Percentiles rank a stretch among this genome's conserved stretches.
Conservation (phyloP, 2,888 invertebrate species). For the Amblyjoppa fuscipennis region DNA sequence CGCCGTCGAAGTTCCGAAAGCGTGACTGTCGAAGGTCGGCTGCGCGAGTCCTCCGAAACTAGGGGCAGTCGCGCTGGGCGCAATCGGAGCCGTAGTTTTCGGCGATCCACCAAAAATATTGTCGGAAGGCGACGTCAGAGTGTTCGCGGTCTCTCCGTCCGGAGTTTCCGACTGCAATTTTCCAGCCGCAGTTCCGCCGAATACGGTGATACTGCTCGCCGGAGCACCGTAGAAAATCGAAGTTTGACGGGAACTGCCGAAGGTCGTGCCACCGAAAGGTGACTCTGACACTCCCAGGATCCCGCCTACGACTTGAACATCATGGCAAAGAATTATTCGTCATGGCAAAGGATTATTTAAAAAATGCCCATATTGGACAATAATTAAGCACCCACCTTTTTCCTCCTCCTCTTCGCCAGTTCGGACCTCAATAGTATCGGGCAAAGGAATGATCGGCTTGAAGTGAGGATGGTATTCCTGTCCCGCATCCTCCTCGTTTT, state of each 20-base stretch:
- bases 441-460: no score
- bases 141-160: constrained; percentile 7
- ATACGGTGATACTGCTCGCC: constrained; percentile 45
- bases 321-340: no score
- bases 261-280: constrained; percentile 40
- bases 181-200: constrained; percentile 52
- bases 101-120: constrained; percentile 72
- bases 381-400: no score
- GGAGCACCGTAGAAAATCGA: constrained; percentile 56
- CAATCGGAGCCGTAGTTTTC: constrained; percentile 60
- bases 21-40: constrained; percentile 35
- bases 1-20: constrained; percentile 22
- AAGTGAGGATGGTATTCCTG: no score
- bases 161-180: constrained; percentile 19
- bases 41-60: constrained; percentile 6
- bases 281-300: no score
- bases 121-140: constrained; percentile 31
- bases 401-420: no score
- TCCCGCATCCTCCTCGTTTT: no score
- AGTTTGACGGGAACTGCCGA: constrained; percentile 7
- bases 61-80: constrained; percentile 30
- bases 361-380: no score
- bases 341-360: no score
- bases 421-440: no score
- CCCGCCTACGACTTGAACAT: no score